These are phyloP conservation scores for Phrynocephalus forsythii DNA, from an alignment of 2,797 vertebrate genomes.

Conservation along the genomic window DNA sequence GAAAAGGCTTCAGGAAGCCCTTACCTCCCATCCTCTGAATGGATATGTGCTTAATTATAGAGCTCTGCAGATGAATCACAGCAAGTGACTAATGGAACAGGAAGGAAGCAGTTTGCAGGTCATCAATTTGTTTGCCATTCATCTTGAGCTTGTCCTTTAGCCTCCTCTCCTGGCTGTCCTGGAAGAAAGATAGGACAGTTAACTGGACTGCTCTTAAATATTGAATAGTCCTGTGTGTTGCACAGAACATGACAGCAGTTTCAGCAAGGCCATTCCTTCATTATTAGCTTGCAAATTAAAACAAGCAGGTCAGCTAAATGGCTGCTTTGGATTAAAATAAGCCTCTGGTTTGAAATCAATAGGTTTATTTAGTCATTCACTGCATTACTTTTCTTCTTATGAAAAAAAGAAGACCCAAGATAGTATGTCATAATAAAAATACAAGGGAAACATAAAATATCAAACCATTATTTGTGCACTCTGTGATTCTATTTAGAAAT, in stretches of 20 bases:
- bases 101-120: constrained; percentile 26
- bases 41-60: constrained; percentile 26
- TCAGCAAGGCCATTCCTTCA: background rate
- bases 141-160: constrained; percentile 25
- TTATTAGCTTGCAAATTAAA: background rate
- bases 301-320: background rate
- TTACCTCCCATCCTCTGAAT: background rate
- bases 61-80: background rate
- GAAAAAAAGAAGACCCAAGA: background rate
- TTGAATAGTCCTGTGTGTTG: constrained; percentile 9
- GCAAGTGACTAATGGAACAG: constrained; percentile 39
- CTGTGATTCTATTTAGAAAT: background rate
- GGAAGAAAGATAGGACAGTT: constrained; percentile 1
- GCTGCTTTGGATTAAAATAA: background rate
- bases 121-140: constrained; percentile 12
- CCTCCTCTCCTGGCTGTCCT: background rate
- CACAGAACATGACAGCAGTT: background rate
- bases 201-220: background rate
- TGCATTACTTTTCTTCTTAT: background rate
- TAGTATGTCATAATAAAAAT: background rate
- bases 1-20: constrained; percentile 1
- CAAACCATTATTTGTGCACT: background rate
- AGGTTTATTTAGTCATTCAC: background rate
- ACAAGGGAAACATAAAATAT: background rate
- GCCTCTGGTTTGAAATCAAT: background rate